phyloP scores from a whole-genome alignment of 2,888 invertebrate species.

The Caenorhabditis becei region DNA sequence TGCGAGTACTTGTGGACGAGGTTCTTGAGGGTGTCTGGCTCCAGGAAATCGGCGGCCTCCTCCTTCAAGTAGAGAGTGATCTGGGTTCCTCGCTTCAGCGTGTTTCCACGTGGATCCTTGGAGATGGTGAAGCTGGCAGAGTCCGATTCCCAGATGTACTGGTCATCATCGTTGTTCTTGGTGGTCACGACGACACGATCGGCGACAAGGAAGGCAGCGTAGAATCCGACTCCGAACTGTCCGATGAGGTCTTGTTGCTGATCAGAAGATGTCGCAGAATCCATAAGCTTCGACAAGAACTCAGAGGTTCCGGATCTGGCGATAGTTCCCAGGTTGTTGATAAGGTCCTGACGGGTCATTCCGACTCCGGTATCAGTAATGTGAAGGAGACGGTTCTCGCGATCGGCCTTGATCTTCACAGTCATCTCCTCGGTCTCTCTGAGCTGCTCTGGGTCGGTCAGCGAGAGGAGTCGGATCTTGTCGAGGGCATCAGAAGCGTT shows the following conservation, averaged over 20 bases:
- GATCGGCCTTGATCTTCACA: conserved; percentile 94
- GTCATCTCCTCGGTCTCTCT: conserved; percentile 89
- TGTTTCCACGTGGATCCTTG: conserved; percentile 93
- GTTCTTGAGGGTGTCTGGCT: conserved; percentile 91
- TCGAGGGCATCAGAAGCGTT: conserved; percentile 99
- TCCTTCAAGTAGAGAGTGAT: conserved; percentile 93
- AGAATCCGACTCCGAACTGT: conserved; percentile 97
- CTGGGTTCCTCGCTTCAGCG: conserved; percentile 90
- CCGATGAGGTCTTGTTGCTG: conserved; percentile 92
- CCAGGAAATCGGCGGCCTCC: conserved; percentile 96
- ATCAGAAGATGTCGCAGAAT: conserved; percentile 75
- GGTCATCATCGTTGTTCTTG: conserved; percentile 94
- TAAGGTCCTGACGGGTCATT: conserved; percentile 90
- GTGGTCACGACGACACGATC: conserved; percentile 96
- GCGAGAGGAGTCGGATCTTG: conserved; percentile 93
- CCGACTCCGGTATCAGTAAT: conserved; percentile 97
- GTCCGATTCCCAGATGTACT: conserved; percentile 99
- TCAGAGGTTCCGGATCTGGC: conserved; percentile 85
- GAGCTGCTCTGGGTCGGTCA: conserved; percentile 90
- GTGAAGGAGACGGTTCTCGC: conserved; percentile 92
- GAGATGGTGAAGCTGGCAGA: conserved; percentile 91
- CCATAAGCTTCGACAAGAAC: conserved; percentile 80
- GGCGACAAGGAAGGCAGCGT: conserved; percentile 97
- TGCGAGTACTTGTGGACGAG: conserved; percentile 97
- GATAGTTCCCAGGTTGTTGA: conserved; percentile 97